Conservation (phyloP, 64 coral and sea anemone genomes). For the Montipora efflorescens region DNA sequence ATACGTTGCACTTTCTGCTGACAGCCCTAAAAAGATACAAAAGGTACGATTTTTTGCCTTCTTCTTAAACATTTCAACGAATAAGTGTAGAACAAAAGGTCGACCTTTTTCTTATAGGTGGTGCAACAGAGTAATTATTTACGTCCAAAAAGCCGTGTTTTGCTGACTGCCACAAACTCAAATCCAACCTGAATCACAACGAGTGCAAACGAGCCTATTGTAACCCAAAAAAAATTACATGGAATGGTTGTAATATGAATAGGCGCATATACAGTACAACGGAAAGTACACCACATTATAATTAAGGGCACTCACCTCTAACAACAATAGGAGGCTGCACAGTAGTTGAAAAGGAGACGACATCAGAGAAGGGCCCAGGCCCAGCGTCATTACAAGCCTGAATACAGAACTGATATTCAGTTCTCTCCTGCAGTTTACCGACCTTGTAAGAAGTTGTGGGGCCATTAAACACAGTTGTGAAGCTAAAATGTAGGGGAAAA, state of each 20-base stretch:
- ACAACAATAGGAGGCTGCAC: conserved; percentile 74
- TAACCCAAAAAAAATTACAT: no score
- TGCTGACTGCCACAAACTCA: no score
- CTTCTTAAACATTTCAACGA: not conserved
- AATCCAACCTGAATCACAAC: no score
- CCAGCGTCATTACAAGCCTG: conserved; percentile 94
- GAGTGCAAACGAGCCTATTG: no score
- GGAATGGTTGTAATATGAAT: no score
- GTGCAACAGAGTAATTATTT: no score
- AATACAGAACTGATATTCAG: conserved; percentile 93
- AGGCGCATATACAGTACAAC: no score
- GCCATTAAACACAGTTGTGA: conserved; percentile 74
- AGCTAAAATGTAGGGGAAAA: conserved; percentile 19
- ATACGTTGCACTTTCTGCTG: conserved; percentile 26
- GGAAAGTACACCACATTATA: no score
- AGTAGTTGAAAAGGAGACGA: conserved; percentile 70
- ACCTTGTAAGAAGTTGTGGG: conserved; percentile 92
- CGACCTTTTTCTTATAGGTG: no score
- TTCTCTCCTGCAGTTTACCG: conserved; percentile 88
- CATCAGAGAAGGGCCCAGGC: conserved; percentile 81
- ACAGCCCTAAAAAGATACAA: conserved; percentile 55
- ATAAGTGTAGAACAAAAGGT: not conserved
- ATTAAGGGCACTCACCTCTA: conserved; percentile 63
- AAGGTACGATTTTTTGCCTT: not conserved
- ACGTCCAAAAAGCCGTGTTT: no score